These are phyloP conservation scores for Melitaea cinxia DNA, from an alignment of 1,140 invertebrate genomes.

Conservation along the genomic window DNA sequence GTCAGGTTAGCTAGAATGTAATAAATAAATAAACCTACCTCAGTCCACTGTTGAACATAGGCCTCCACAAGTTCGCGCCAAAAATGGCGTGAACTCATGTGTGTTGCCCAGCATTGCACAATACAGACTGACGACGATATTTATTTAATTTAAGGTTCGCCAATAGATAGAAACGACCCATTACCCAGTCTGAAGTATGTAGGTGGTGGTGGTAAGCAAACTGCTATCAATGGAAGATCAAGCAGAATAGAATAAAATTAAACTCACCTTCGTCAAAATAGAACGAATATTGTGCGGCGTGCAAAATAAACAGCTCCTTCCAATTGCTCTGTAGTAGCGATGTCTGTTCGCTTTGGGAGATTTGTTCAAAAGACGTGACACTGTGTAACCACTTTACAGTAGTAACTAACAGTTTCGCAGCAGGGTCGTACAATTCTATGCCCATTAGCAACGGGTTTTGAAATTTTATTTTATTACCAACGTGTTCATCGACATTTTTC, in stretches of 20 bases:
- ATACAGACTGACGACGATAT: no score
- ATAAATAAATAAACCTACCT: no score
- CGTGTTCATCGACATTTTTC: constrained; percentile 25
- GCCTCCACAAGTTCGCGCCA: no score
- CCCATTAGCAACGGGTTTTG: constrained; percentile 5
- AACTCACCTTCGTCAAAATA: constrained; percentile 86
- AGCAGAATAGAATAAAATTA: constrained; percentile 4
- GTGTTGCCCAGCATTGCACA: no score
- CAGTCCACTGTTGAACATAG: no score
- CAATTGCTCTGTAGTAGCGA: constrained; percentile 89
- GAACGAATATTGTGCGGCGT: constrained; percentile 90
- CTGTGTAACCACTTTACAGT: constrained; percentile 90
- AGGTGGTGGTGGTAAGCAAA: no score
- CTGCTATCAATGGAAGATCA: no score
- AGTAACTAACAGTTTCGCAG: constrained; percentile 89
- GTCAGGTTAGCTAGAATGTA: no score
- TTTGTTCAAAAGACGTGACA: constrained; percentile 88
- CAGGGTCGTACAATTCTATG: constrained; percentile 84
- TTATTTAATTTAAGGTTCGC: no score
- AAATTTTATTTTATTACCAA: constrained; percentile 13
- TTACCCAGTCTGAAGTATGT: no score
- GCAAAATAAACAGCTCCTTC: constrained; percentile 92
- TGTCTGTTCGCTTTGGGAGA: constrained; percentile 87
- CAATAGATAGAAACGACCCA: no score
- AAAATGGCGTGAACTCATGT: no score